These are phyloP conservation scores for Athalia circularis DNA, from an alignment of 2,888 invertebrate genomes.

Conservation along the genomic window DNA sequence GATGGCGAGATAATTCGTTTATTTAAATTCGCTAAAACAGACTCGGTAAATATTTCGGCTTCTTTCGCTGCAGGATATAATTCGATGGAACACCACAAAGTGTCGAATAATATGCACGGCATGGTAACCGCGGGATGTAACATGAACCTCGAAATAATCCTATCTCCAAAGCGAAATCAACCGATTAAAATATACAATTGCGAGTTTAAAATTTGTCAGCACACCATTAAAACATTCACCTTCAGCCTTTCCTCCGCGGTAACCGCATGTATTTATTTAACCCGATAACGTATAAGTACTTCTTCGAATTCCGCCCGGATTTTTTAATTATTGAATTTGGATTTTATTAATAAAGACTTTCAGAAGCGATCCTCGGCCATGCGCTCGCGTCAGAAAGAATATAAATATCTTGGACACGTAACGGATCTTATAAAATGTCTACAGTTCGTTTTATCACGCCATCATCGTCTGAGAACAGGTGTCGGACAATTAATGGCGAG, in stretches of 20 bases:
- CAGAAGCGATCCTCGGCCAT: slow-evolving; percentile 18
- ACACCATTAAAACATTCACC: slow-evolving; percentile 22
- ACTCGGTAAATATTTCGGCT: slow-evolving; percentile 56
- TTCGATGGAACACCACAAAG: not conserved
- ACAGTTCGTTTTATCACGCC: slow-evolving; percentile 14
- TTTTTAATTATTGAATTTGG: not conserved
- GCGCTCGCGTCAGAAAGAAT: slow-evolving; percentile 18
- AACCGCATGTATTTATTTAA: not conserved
- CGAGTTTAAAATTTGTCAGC: slow-evolving; percentile 62
- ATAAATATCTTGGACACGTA: not conserved
- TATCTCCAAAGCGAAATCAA: slow-evolving; percentile 62
- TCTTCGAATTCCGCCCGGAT: not conserved
- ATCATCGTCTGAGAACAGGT: slow-evolving; percentile 17
- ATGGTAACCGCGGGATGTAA: not conserved
- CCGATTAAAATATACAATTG: slow-evolving; percentile 64
- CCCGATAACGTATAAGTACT: not conserved
- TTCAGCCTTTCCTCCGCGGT: slow-evolving; percentile 26
- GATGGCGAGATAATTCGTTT: slow-evolving; percentile 63
- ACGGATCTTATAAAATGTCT: slow-evolving; percentile 29
- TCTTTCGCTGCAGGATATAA: slow-evolving; percentile 19
- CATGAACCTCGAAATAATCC: slow-evolving; percentile 63
- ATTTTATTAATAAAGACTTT: not conserved
- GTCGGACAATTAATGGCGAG: slow-evolving; percentile 29
- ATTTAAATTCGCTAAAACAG: slow-evolving; percentile 64
- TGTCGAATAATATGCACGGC: not conserved